Evolutionary conservation across 1,140 invertebrate species (phyloP).

Genomic region (Lutraria rhynchaena): DNA sequence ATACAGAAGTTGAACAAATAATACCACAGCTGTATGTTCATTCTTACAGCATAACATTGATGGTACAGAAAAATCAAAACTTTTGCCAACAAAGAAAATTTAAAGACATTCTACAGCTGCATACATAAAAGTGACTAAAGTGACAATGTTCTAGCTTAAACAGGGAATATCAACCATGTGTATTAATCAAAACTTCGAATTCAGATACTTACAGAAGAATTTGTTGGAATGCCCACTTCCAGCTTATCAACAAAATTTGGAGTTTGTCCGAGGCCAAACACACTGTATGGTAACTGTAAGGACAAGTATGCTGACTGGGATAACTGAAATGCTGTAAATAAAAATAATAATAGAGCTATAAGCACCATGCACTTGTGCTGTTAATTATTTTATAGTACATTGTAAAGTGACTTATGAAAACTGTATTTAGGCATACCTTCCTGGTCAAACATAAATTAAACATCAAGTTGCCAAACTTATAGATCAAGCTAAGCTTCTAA

Average conservation of each 20-base stretch:
- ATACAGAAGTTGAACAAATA: background rate
- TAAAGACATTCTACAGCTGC: background rate
- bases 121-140: background rate
- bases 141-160: background rate
- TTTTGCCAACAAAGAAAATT: background rate
- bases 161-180: too few relatives aligned
- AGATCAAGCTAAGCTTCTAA: too few relatives aligned
- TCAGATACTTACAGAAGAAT: conserved; percentile 63
- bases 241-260: conserved; percentile 98
- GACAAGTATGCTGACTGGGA: conserved; percentile 95
- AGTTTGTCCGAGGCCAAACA: conserved; percentile 97
- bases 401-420: too few relatives aligned
- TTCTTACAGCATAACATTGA: background rate
- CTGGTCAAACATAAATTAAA: too few relatives aligned
- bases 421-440: too few relatives aligned
- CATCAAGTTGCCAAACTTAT: too few relatives aligned
- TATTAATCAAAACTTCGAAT: background rate
- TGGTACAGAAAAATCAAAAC: background rate
- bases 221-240: conserved; percentile 88
- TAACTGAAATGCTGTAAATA: conserved; percentile 49
- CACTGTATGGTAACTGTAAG: conserved; percentile 95
- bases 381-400: too few relatives aligned
- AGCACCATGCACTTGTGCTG: too few relatives aligned
- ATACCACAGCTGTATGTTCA: background rate
- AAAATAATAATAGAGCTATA: background rate